Conservation (phyloP, 2,113 vertebrate species). For the Mesitornis unicolor region DNA sequence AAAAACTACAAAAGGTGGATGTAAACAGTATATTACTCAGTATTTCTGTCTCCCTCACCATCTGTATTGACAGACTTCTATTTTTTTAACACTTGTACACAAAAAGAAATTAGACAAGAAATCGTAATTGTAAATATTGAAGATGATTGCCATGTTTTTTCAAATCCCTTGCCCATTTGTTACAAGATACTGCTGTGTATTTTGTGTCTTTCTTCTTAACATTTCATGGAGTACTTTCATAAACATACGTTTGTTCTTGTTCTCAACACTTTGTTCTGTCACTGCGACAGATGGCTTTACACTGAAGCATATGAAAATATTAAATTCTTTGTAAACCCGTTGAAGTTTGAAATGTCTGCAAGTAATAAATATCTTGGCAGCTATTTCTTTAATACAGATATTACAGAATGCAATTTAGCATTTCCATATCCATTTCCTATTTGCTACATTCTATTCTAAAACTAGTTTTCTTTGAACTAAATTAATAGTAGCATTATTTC, state of each 20-base stretch:
- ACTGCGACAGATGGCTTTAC: conserved; percentile 74
- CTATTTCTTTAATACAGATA: neutral
- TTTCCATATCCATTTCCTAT: neutral
- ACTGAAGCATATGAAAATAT: conserved; percentile 73
- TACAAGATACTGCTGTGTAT: neutral
- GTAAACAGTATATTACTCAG: neutral
- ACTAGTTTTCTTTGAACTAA: neutral
- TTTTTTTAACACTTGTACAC: neutral
- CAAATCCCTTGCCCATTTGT: conserved; percentile 2
- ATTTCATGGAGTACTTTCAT: conserved; percentile 47
- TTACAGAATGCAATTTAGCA: neutral
- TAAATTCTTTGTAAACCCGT: conserved; percentile 68
- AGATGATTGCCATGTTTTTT: neutral
- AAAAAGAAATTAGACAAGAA: conserved; percentile 38
- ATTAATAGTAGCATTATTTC: neutral
- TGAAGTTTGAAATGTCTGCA: conserved; percentile 39
- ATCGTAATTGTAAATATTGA: neutral
- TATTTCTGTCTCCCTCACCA: conserved; percentile 2
- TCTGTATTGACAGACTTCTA: conserved; percentile 42
- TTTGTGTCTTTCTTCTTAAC: conserved; percentile 29
- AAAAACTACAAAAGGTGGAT: conserved; percentile 3
- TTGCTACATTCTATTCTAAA: neutral
- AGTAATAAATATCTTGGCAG: neutral
- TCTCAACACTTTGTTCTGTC: conserved; percentile 64
- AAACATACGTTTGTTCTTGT: conserved; percentile 67